A percentile compares a stretch with the other conserved stretches of the same genome.
phyloP scores from a whole-genome alignment of 2,888 invertebrate species.

The Odontocolon sp. region DNA sequence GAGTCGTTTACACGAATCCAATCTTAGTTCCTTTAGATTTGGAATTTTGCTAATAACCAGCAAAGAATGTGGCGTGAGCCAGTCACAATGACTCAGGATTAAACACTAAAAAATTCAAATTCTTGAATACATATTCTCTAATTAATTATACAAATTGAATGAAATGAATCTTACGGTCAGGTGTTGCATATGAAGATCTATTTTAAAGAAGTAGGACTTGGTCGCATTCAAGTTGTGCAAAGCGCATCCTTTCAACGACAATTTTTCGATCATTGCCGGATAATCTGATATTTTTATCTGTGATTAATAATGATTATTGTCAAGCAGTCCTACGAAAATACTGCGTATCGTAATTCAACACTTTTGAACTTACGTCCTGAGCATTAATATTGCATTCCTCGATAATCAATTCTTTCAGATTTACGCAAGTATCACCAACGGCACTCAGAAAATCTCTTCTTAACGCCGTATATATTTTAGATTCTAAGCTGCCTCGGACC shows the following conservation, averaged over 20 bases:
- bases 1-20: conserved; percentile 86
- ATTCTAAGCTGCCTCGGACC: conserved; percentile 74
- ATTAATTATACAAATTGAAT: conserved; percentile 33
- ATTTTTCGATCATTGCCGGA: conserved; percentile 84
- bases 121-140: conserved; percentile 12
- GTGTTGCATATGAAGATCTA: conserved; percentile 82
- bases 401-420: conserved; percentile 80
- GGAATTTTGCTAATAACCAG: conserved; percentile 88
- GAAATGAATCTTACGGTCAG: conserved; percentile 81
- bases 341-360: neutral
- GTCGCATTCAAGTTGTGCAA: conserved; percentile 81
- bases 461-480: conserved; percentile 77
- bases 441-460: conserved; percentile 76
- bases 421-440: conserved; percentile 78
- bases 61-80: conserved; percentile 88
- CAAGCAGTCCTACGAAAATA: neutral
- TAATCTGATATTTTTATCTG: conserved; percentile 86
- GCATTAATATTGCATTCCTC: conserved; percentile 83
- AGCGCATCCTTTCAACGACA: conserved; percentile 83
- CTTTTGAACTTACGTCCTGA: conserved; percentile 74
- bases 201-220: conserved; percentile 83
- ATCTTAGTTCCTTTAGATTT: conserved; percentile 84
- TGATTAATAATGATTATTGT: conserved; percentile 23
- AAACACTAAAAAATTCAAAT: conserved; percentile 82
- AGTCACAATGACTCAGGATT: conserved; percentile 87